Base-by-base conservation (phyloP, 2,113 vertebrate genomes). In the Drymodes brunneopygia region DNA sequence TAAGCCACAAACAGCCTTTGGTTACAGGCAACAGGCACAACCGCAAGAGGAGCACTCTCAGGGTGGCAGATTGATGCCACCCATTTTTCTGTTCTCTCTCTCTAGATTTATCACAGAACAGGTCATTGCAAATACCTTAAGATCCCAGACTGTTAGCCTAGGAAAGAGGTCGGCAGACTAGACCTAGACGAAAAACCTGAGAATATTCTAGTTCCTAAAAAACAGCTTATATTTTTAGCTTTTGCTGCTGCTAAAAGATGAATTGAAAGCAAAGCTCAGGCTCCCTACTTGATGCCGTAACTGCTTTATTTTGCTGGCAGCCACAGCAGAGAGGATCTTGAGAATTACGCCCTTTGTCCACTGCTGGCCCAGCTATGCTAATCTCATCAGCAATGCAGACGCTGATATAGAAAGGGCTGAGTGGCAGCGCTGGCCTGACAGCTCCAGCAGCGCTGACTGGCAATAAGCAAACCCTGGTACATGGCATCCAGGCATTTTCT, bases 371-470 rank as follows among this genome's bases (percentile, higher is more conserved):
- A 87, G 84, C 85, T 80, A 90, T 25, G n/a, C 70, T 91, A 67
- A 93, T 93, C 90, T 87, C 85, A 91, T 89, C 90, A 91, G 78
- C 28, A 91, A 84, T 53, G 85, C 84, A 91, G 93, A 89, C 61
- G 31, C 53, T 38, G 53, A 45, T 88, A 57, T 24, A 86, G 83
- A 92, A 94, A 88, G 65, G 78, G 35, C 61, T 33, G 14, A 86
- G 71, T 10, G 78, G 51, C 73, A 40, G 44, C 13, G 54, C 71
- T 90, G 77, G 65, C 54, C 81, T 70, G 47, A 36, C 40, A 31
- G 50, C 74, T 54, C 79, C 54, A 73, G 78, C 62, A 29, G 33
- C 6, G 62, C 84, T 67, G 84, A 51, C 51, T 28, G 44, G 24
- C 78, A 91, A 31, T 6, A 50, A 66, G 71, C 74, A 92, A 86